Evolutionary conservation across 2,888 invertebrate genomes (phyloP).

Genomic region (Leptura quadrifasciata): DNA sequence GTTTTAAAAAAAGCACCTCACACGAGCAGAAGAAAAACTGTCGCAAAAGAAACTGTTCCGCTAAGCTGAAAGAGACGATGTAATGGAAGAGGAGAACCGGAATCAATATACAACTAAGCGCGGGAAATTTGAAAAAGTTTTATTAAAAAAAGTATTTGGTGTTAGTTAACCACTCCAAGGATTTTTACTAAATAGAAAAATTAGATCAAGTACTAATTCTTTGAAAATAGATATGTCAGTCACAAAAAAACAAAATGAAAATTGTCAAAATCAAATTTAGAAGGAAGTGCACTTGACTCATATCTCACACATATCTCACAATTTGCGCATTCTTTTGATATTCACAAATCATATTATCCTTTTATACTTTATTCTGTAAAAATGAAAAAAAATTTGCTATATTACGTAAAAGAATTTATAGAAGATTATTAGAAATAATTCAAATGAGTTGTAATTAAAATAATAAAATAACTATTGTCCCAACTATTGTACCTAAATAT

Average conservation of each 20-base stretch:
- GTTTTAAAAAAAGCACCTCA: constrained; percentile 73
- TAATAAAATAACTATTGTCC: too few species aligned
- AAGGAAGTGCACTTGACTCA: constrained; percentile 16
- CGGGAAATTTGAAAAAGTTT: constrained; percentile 66
- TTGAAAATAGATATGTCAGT: constrained; percentile 51
- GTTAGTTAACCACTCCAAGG: constrained; percentile 53
- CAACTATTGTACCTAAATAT: too few species aligned
- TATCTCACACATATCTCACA: too few species aligned
- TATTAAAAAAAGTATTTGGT: constrained; percentile 32
- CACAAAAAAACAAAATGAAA: constrained; percentile 36
- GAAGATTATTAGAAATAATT: too few species aligned
- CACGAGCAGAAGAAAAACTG: constrained; percentile 69
- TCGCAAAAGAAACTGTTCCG: constrained; percentile 62
- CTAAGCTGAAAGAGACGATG: constrained; percentile 59
- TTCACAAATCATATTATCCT: too few species aligned
- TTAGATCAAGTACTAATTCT: constrained; percentile 46
- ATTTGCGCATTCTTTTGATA: too few species aligned
- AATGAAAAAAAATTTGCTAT: too few species aligned
- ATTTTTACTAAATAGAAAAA: constrained; percentile 56
- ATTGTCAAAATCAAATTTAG: constrained; percentile 23
- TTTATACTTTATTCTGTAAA: too few species aligned
- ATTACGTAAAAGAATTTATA: too few species aligned
- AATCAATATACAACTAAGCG: constrained; percentile 65
- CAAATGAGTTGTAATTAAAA: too few species aligned
- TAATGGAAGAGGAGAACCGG: constrained; percentile 65